A percentile compares a stretch with the other conserved stretches of the same genome.
Evolutionary conservation across 2,113 vertebrate genomes (phyloP).

Genomic region (Petaurus breviceps): DNA sequence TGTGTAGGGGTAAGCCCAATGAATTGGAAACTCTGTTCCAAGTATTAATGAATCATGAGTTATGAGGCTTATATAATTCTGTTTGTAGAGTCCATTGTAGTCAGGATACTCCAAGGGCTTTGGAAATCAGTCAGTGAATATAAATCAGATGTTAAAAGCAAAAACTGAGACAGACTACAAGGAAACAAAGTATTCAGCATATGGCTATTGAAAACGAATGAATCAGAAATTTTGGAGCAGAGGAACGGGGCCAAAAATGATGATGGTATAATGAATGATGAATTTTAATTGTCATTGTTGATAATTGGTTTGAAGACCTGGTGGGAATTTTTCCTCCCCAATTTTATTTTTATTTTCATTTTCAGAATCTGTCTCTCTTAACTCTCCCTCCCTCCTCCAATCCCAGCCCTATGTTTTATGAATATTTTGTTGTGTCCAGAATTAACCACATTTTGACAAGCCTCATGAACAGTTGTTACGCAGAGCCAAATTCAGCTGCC

Average conservation of each 20-base stretch:
- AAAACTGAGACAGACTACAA: constrained; percentile 35
- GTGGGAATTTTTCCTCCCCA: background rate
- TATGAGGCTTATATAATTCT: constrained; percentile 26
- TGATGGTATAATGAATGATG: constrained; percentile 33
- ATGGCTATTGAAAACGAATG: constrained; percentile 3
- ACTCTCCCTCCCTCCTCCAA: background rate
- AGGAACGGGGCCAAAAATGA: background rate
- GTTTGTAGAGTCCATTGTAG: constrained; percentile 11
- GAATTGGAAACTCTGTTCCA: constrained; percentile 17
- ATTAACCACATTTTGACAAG: constrained; percentile 46
- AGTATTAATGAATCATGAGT: background rate
- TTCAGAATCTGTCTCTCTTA: constrained; percentile 26
- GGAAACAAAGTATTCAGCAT: constrained; percentile 15
- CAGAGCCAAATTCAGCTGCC: constrained; percentile 10
- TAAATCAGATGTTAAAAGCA: constrained; percentile 35
- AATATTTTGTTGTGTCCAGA: constrained; percentile 29
- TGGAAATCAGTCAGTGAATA: constrained; percentile 48
- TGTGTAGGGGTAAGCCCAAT: background rate
- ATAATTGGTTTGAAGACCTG: constrained; percentile 25
- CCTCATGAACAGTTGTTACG: background rate
- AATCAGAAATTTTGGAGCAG: constrained; percentile 8
- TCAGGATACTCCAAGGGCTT: background rate
- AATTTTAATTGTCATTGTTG: constrained; percentile 27
- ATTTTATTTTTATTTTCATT: constrained; percentile 11
- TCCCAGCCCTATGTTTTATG: background rate